Evolutionary conservation across 35 echinoderm and acorn worm genomes (phyloP).

Genomic region (Patiria miniata): DNA sequence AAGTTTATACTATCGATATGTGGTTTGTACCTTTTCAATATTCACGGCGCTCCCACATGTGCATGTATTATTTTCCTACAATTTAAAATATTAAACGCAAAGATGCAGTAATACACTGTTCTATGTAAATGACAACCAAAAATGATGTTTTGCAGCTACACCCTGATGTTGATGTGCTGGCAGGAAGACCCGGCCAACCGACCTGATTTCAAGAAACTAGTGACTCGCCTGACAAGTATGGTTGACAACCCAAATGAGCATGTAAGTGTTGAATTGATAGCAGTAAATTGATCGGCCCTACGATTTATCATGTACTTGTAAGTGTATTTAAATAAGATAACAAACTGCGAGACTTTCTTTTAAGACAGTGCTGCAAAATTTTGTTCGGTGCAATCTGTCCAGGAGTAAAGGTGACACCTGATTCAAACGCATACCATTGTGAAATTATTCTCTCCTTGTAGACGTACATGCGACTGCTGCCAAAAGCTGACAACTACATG

Average conservation of each 20-base stretch:
- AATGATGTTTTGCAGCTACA: too few relatives aligned
- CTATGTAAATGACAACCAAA: too few relatives aligned
- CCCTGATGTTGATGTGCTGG: too few relatives aligned
- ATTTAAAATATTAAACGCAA: background rate
- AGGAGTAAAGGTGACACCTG: too few relatives aligned
- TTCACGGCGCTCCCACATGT: too few relatives aligned
- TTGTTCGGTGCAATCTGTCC: too few relatives aligned
- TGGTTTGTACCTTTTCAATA: background rate
- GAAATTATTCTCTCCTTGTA: background rate
- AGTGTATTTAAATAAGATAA: background rate
- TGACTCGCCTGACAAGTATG: too few relatives aligned
- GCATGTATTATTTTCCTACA: background rate
- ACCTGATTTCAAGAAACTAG: too few relatives aligned
- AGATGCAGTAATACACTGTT: background rate
- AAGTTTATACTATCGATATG: background rate
- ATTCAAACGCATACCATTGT: background rate
- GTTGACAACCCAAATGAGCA: too few relatives aligned
- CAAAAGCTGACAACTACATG: background rate
- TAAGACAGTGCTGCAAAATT: too few relatives aligned
- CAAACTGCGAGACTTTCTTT: background rate
- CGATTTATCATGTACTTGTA: background rate
- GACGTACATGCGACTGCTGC: too few relatives aligned
- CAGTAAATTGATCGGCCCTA: background rate
- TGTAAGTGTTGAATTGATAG: background rate
- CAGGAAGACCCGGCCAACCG: too few relatives aligned